Evolutionary conservation across 2,888 invertebrate species (phyloP).

Genomic region (Seira sanloemensis): DNA sequence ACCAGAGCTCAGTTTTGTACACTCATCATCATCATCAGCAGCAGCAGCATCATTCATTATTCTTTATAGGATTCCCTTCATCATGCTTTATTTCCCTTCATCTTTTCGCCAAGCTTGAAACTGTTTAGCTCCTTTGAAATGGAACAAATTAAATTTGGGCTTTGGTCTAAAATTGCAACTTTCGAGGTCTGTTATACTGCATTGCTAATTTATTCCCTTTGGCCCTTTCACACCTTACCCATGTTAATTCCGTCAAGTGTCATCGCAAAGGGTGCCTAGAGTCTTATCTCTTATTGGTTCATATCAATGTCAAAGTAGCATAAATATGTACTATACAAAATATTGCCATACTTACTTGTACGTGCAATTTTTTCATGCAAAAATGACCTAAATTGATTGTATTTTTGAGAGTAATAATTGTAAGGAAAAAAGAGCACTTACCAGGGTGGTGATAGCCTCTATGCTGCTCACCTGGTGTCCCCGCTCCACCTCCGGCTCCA

Average conservation of each 20-base stretch:
- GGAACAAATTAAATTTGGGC: conserved; percentile 35
- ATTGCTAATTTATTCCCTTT: conserved; percentile 1
- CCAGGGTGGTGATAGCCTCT: conserved; percentile 60
- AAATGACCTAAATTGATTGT: too few relatives aligned
- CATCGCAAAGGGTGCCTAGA: not conserved
- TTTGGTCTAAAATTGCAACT: conserved; percentile 24
- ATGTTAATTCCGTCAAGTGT: not conserved
- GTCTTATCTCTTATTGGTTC: too few relatives aligned
- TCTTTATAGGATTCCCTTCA: not conserved
- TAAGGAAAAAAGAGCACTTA: conserved; percentile 40
- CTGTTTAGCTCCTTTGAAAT: conserved; percentile 19
- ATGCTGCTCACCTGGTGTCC: conserved; percentile 58
- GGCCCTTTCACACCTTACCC: not conserved
- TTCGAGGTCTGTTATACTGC: not conserved
- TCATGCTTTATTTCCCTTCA: not conserved
- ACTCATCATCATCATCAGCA: not conserved
- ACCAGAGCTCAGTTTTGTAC: not conserved
- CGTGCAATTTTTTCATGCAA: too few relatives aligned
- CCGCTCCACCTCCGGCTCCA: conserved; percentile 69
- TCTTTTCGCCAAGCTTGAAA: conserved; percentile 1
- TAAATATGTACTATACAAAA: too few relatives aligned
- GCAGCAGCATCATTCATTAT: not conserved
- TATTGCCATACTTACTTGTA: too few relatives aligned
- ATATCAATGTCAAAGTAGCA: too few relatives aligned
- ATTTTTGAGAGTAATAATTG: too few relatives aligned